Base-by-base conservation (phyloP, 2,888 invertebrate genomes). In the Himalopsyche japonica region DNA sequence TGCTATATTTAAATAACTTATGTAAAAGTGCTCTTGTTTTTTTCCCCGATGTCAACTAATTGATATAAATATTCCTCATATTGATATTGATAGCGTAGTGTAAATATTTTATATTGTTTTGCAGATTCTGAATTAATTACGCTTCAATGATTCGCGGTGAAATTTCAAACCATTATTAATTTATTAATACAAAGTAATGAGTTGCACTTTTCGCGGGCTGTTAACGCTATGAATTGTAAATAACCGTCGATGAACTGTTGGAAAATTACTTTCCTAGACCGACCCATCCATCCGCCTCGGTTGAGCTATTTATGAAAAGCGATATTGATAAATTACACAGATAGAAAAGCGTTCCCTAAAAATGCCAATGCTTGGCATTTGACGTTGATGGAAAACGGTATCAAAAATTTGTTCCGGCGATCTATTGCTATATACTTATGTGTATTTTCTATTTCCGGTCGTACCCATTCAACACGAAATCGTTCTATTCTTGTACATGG, bases 301-400 rank as follows among this genome's bases (percentile, higher is more conserved):
- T 70, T 79, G 43, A 79, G 79, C 47, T 47, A 80, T 83, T 83
- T 80, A 83, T 83, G 80, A 85, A 85, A 84, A 81, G 77, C 81
- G 80, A 81, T 85, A 83, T 83, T 85, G 85, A 83, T 85, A 85
- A 83, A 85, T 85, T 81, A 79, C 80, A 79, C 83, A 81, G 80
- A 64, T 79, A 79, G 78, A 81, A 82, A 83, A 85, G 83, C 64
- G 70, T 83, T 82, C 78, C 81, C 70, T 77, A 85, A 85, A 85
- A 85, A 85, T 80, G 80, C 79, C 82, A 80, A 82, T 77, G 57
- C 79, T 79, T 80, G 85, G 82, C 82, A 82, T 85, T 85, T 82
- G 82, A 85, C 85, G 76, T 82, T 82, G 85, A 85, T 85, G 82
- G 82, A 85, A 82, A 82, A 70, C 85, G 79, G 77, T 82, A 80